Evolutionary conservation across 2,113 vertebrate genomes (phyloP).

Genomic region (Scartelaos histophorus): DNA sequence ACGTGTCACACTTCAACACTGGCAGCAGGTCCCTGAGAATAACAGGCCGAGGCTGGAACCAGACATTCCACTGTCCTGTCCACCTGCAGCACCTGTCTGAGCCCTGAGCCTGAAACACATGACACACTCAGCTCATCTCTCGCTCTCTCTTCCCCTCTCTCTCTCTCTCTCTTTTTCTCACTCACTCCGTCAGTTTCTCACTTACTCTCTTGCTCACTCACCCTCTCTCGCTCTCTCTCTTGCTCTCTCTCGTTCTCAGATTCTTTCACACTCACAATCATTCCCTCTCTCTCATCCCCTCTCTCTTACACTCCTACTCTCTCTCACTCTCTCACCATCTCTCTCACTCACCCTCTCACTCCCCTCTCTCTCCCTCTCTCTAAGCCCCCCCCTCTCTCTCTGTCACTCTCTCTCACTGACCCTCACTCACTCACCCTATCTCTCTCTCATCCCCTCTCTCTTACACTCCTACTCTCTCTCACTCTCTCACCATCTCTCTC

Average conservation of each 20-base stretch:
- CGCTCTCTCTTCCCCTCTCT: too few relatives aligned
- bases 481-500: too few relatives aligned
- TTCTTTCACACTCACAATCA: slow-evolving; percentile 13
- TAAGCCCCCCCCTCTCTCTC: too few relatives aligned
- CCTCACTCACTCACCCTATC: slow-evolving; percentile 22
- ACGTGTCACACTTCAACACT: slow-evolving; percentile 9
- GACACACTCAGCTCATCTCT: slow-evolving; percentile 33
- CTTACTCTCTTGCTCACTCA: too few relatives aligned
- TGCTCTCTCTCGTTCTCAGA: too few relatives aligned
- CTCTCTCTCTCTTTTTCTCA: background rate
- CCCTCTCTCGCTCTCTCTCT: too few relatives aligned
- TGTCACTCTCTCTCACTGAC: too few relatives aligned
- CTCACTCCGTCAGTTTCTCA: too few relatives aligned
- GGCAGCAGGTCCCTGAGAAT: slow-evolving; percentile 31
- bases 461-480: too few relatives aligned
- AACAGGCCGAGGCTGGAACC: slow-evolving; percentile 26
- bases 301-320: too few relatives aligned
- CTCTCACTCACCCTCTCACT: too few relatives aligned
- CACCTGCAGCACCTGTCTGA: slow-evolving; percentile 6
- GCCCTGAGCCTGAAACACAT: slow-evolving; percentile 10
- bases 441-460: background rate
- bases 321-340: background rate
- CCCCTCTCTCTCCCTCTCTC: too few relatives aligned
- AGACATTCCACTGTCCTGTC: slow-evolving; percentile 55
- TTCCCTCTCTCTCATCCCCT: background rate